Evolutionary conservation across 2,888 invertebrate species (phyloP), one percentile per base, ranked within the genome.

Genomic region (Stenodema calcarata): DNA sequence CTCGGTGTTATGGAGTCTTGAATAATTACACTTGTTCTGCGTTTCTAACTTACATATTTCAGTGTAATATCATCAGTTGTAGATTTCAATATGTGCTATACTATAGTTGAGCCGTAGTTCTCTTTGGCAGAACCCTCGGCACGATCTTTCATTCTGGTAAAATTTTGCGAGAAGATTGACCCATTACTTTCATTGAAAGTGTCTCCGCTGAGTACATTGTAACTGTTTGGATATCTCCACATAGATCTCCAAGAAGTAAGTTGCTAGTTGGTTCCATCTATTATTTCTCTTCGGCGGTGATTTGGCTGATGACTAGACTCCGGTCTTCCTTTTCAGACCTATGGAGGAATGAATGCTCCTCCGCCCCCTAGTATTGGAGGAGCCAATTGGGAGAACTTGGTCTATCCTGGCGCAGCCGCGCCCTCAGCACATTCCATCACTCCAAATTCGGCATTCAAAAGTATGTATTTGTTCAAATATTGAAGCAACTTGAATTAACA

Each of bases 351-450:
- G 78, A 78, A 78, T 78, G 27, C 78, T 23, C 41, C 42, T 27
- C 41, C 41, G 1, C 42, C 78, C 0, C 27, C 41, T 18, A 27
- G 41, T 44, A 27, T 27, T 35, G 78, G 78, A 14, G 78, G 41
- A 4, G 27, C 78, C 14, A 41, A 78, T 23, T 78, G 78, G 78
- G 78, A 78, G 27, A 78, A 78, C 78, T 44, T 78, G 78, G 78
- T 78, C 18, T 78, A 78, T 44, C 78, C 78, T 2, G 44, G 42
- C 16, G 9, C 78, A 16, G 44, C 44, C n/a, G n/a, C 78, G 7
- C 78, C 78, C 7, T 14, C 70, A 23, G 18, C 70, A 3, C 75
- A 75, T 35, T 18, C 14, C 42, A 44, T 27, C 78, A 0, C 30
- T 73, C 35, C 62, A 23, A 62, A 73, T 73, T 27, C 78, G 4